Evolutionary conservation across 1,140 invertebrate species (phyloP).

Genomic region (Drosophila rufa): DNA sequence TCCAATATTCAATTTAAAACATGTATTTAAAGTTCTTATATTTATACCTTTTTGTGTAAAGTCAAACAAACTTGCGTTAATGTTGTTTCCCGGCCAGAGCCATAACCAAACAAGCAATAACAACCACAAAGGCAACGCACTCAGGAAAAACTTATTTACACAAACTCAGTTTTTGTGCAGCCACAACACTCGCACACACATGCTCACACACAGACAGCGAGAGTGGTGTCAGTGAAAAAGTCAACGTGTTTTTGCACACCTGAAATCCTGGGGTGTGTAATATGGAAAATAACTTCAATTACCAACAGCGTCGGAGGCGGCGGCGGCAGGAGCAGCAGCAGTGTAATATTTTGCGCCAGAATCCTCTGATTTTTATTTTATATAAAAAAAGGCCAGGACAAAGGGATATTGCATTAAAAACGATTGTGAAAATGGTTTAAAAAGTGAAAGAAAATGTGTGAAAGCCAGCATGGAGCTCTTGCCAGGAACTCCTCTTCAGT

Average conservation of each 20-base stretch:
- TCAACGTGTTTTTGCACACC: slow-evolving; percentile 55
- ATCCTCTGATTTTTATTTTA: slow-evolving; percentile 16
- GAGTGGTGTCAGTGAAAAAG: slow-evolving; percentile 49
- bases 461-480: background rate
- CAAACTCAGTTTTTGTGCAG: slow-evolving; percentile 43
- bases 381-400: background rate
- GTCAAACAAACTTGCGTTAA: slow-evolving; percentile 40
- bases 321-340: background rate
- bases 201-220: background rate
- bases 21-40: background rate
- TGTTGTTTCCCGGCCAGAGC: slow-evolving; percentile 30
- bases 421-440: slow-evolving; percentile 14
- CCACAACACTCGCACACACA: slow-evolving; percentile 1
- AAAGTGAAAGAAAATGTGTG: slow-evolving; percentile 16
- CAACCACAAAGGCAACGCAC: slow-evolving; percentile 15
- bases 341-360: slow-evolving; percentile 32
- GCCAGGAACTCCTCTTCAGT: background rate
- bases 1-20: slow-evolving; percentile 2
- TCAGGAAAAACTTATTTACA: slow-evolving; percentile 47
- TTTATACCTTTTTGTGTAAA: slow-evolving; percentile 1
- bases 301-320: slow-evolving; percentile 21
- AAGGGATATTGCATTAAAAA: slow-evolving; percentile 26
- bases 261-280: slow-evolving; percentile 50
- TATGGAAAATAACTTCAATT: slow-evolving; percentile 74
- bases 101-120: slow-evolving; percentile 28